Evolutionary conservation across 92 coral and sea anemone genomes (phyloP).

Genomic region (Phenganax marumi): DNA sequence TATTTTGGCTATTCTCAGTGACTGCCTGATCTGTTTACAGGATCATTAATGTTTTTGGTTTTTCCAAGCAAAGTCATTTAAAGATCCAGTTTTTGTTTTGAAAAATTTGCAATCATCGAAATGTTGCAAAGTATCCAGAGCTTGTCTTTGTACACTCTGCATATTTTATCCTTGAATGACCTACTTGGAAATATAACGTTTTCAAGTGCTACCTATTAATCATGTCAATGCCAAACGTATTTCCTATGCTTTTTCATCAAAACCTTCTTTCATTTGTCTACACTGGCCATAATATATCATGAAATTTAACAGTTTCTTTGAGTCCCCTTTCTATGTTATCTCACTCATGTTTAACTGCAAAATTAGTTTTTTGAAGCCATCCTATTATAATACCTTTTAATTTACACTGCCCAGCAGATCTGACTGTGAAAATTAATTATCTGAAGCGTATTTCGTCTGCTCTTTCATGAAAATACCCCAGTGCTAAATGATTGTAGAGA

Average conservation of each 20-base stretch:
- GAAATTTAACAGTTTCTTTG: conserved; percentile 1
- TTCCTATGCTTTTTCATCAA: not conserved
- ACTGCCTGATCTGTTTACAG: no score
- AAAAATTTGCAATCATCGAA: not conserved
- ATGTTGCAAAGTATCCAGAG: not conserved
- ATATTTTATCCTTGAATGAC: not conserved
- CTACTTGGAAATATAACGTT: not conserved
- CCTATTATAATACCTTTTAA: conserved; percentile 9
- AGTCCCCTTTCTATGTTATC: not conserved
- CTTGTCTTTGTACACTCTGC: not conserved
- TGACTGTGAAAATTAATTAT: not conserved
- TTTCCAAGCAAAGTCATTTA: no score
- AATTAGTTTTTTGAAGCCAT: conserved; percentile 1
- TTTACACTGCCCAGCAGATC: conserved; percentile 4
- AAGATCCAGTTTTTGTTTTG: no score
- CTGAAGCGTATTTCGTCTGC: not conserved
- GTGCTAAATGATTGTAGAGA: not conserved
- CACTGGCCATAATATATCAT: not conserved
- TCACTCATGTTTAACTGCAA: not conserved
- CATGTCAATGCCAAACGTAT: not conserved
- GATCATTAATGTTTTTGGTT: no score
- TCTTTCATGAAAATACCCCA: not conserved
- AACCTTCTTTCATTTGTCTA: not conserved
- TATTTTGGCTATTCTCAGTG: no score
- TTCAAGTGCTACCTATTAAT: not conserved